phyloP scores from a whole-genome alignment of 2,888 invertebrate species.

The Sepioteuthis lessoniana region DNA sequence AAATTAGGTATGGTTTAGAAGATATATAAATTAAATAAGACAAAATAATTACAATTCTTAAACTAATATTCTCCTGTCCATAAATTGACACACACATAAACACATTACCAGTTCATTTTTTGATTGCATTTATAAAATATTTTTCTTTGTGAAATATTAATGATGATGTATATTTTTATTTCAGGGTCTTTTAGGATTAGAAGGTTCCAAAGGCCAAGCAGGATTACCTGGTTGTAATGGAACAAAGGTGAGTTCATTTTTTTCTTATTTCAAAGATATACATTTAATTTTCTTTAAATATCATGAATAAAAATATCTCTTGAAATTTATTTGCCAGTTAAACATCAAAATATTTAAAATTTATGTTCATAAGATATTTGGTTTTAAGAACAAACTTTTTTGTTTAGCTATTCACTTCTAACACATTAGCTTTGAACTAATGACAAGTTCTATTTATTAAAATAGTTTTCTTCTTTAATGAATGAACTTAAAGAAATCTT shows the following conservation, averaged over 20 bases:
- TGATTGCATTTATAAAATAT: not conserved
- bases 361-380: too few relatives aligned
- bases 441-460: too few relatives aligned
- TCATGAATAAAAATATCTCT: too few relatives aligned
- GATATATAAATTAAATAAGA: too few relatives aligned
- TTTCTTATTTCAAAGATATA: not conserved
- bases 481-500: too few relatives aligned
- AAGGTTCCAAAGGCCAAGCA: slow-evolving; percentile 67
- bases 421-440: too few relatives aligned
- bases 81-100: not conserved
- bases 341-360: too few relatives aligned
- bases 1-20: not conserved
- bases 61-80: not conserved
- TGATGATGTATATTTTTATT: slow-evolving; percentile 39
- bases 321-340: too few relatives aligned
- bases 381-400: too few relatives aligned
- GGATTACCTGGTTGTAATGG: slow-evolving; percentile 74
- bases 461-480: too few relatives aligned
- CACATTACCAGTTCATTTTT: not conserved
- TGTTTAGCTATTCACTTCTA: too few relatives aligned
- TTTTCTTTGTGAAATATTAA: not conserved
- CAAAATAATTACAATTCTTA: too few relatives aligned
- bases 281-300: not conserved
- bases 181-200: slow-evolving; percentile 70
- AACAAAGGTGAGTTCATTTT: slow-evolving; percentile 64